These are phyloP conservation scores for Onchidella celtica DNA, from an alignment of 2,888 invertebrate species.

Conservation along the genomic window DNA sequence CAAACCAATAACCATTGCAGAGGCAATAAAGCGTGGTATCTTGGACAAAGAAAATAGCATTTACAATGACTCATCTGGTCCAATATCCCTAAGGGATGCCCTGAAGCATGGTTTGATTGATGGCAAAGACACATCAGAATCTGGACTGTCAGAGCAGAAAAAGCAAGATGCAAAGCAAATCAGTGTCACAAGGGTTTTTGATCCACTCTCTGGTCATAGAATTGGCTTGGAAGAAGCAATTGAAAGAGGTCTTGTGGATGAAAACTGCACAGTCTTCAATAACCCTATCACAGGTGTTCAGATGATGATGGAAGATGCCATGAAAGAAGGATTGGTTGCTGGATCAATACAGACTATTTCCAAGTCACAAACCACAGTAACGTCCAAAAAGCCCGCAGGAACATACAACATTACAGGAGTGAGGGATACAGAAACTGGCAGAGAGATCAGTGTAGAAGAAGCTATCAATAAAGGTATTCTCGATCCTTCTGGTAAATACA, in stretches of 20 bases:
- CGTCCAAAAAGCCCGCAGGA: slow-evolving; percentile 61
- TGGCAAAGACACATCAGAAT: slow-evolving; percentile 57
- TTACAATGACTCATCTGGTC: slow-evolving; percentile 84
- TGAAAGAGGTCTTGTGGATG: slow-evolving; percentile 88
- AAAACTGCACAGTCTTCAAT: slow-evolving; percentile 90
- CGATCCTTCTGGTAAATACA: slow-evolving; percentile 86
- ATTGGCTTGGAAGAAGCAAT: slow-evolving; percentile 92
- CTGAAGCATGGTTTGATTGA: slow-evolving; percentile 53
- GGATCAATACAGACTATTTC: slow-evolving; percentile 88
- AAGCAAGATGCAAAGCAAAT: slow-evolving; percentile 63
- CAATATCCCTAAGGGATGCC: slow-evolving; percentile 21
- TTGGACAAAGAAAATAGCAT: slow-evolving; percentile 87
- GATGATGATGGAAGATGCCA: slow-evolving; percentile 90
- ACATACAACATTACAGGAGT: slow-evolving; percentile 80
- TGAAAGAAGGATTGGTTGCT: slow-evolving; percentile 87
- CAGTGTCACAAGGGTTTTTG: slow-evolving; percentile 84
- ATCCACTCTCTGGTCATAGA: slow-evolving; percentile 89
- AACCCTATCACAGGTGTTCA: slow-evolving; percentile 88
- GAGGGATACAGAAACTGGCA: slow-evolving; percentile 89
- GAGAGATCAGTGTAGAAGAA: slow-evolving; percentile 89
- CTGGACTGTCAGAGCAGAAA: slow-evolving; percentile 58
- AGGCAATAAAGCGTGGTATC: slow-evolving; percentile 91
- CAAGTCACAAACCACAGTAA: slow-evolving; percentile 63
- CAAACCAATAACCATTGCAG: slow-evolving; percentile 80
- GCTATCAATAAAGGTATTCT: slow-evolving; percentile 92